A percentile compares a stretch with the other conserved stretches of the same genome.
Conservation (phyloP, 2,113 vertebrate species). For the Carassius auratus region DNA sequence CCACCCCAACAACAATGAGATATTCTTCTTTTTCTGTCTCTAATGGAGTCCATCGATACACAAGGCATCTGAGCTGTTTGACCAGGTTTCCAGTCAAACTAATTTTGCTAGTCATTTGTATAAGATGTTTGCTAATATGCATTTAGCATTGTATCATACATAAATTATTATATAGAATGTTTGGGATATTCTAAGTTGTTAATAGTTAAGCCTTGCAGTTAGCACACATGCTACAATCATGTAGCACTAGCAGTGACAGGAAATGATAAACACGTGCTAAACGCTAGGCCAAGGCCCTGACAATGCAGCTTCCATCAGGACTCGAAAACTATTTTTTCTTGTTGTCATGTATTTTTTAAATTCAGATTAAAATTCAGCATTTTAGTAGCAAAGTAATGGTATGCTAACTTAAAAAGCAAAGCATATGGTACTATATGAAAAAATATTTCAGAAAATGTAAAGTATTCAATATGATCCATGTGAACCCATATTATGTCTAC, state of each 20-base stretch:
- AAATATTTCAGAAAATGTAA: background rate
- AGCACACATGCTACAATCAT: background rate
- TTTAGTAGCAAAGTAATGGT: background rate
- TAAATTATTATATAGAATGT: background rate
- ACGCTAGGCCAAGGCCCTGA: background rate
- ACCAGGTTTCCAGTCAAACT: background rate
- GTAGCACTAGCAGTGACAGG: background rate
- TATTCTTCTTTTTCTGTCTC: slow-evolving; percentile 46
- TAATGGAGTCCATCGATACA: slow-evolving; percentile 33
- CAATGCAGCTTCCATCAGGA: background rate
- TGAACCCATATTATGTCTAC: background rate
- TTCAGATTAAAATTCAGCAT: background rate
- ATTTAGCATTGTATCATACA: background rate
- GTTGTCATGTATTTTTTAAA: background rate
- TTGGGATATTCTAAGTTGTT: background rate
- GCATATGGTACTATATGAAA: background rate
- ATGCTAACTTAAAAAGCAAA: background rate
- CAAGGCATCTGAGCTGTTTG: background rate
- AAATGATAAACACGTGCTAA: background rate
- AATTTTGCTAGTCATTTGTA: background rate
- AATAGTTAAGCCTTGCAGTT: background rate
- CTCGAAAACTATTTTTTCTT: too few species aligned
- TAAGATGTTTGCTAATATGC: background rate
- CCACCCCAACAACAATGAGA: slow-evolving; percentile 42
- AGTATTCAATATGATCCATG: background rate